These are phyloP conservation scores for Aplocera efformata DNA, from an alignment of 2,888 invertebrate genomes.

Conservation along the genomic window DNA sequence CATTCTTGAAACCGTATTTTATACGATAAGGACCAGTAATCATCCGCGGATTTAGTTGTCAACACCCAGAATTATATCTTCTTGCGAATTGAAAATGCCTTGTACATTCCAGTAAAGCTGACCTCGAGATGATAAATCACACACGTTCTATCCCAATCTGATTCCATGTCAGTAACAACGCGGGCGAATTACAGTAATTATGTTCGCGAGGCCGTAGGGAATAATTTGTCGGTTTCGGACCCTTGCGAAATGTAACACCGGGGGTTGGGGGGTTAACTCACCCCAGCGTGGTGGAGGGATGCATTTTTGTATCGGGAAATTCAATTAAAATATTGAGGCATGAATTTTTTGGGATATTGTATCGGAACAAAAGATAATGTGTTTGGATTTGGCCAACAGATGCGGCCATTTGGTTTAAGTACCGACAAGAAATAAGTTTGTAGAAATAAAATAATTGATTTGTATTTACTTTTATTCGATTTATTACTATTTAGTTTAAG, in stretches of 20 bases:
- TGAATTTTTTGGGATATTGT: constrained; percentile 14
- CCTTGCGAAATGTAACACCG: constrained; percentile 57
- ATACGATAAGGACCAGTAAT: too few relatives aligned
- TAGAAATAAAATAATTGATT: too few relatives aligned
- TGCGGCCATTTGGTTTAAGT: neutral
- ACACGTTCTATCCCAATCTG: constrained; percentile 26
- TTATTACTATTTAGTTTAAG: too few relatives aligned
- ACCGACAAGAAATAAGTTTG: too few relatives aligned
- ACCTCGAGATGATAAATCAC: constrained; percentile 3
- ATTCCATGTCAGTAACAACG: constrained; percentile 46
- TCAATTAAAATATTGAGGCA: constrained; percentile 21
- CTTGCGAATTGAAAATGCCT: too few relatives aligned
- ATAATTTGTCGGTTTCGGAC: constrained; percentile 57
- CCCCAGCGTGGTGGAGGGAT: constrained; percentile 26
- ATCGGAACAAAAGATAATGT: constrained; percentile 8
- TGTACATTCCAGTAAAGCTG: neutral
- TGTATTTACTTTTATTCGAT: too few relatives aligned
- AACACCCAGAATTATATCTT: too few relatives aligned
- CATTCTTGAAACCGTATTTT: too few relatives aligned
- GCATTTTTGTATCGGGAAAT: constrained; percentile 39
- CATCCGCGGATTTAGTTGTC: too few relatives aligned
- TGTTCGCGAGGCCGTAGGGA: constrained; percentile 53
- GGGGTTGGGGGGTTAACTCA: constrained; percentile 9
- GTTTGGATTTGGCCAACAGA: constrained; percentile 4
- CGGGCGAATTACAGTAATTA: constrained; percentile 70